Conservation (phyloP, 2,113 vertebrate genomes). For the Oryzias celebensis region DNA sequence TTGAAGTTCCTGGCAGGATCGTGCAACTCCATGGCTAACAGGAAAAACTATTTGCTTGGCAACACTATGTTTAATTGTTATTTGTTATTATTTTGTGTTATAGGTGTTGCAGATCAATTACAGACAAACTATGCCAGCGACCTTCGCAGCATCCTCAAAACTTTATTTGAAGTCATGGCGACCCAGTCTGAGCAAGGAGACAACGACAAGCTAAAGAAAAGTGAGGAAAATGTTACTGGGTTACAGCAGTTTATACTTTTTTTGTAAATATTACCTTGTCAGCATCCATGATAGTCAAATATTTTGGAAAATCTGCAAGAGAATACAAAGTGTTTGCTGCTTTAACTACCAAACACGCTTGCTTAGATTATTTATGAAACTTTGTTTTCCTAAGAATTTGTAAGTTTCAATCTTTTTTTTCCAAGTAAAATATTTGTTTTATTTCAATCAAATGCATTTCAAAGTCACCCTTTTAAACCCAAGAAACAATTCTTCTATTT, state of each 20-base stretch:
- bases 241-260: background rate
- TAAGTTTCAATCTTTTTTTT: no score
- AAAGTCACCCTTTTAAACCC: no score
- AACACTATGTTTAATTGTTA: background rate
- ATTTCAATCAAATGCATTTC: no score
- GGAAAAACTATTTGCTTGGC: background rate
- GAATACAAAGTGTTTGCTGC: no score
- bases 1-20: background rate
- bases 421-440: no score
- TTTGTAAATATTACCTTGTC: background rate
- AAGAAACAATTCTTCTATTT: no score
- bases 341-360: no score
- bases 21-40: background rate
- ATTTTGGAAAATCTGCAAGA: no score
- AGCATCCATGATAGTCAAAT: background rate
- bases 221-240: constrained; percentile 53
- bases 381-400: no score
- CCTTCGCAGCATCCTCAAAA: constrained; percentile 94
- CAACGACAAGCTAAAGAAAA: constrained; percentile 87
- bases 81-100: constrained; percentile 7
- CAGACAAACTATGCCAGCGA: constrained; percentile 99
- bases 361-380: no score
- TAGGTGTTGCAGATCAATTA: constrained; percentile 96
- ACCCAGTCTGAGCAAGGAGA: constrained; percentile 90
- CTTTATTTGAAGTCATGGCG: constrained; percentile 97